phyloP scores from a whole-genome alignment of 1,140 invertebrate genomes.

The Mycetomoellerius zeteki region DNA sequence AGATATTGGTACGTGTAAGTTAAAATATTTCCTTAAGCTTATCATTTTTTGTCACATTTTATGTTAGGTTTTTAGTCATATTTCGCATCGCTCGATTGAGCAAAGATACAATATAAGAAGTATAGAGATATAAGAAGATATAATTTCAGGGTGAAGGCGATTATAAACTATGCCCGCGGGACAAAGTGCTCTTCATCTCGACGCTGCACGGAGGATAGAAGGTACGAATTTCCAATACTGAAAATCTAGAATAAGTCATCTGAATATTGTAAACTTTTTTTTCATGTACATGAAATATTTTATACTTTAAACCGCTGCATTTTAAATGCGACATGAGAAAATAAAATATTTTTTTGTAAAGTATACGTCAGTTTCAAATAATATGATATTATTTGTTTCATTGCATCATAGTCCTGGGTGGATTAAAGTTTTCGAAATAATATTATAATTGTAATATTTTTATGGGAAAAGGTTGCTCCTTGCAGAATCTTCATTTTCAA shows the following conservation, averaged over 20 bases:
- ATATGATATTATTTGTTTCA: slow-evolving; percentile 77
- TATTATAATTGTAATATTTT: not conserved
- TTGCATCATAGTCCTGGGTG: not conserved
- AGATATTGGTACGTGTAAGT: not conserved
- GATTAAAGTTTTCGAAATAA: not conserved
- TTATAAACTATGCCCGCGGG: slow-evolving; percentile 88
- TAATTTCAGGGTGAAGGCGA: slow-evolving; percentile 88
- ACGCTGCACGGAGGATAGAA: slow-evolving; percentile 91
- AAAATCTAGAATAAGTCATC: slow-evolving; percentile 4
- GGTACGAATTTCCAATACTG: not conserved
- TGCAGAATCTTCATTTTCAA: not conserved
- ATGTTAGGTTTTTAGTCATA: not conserved
- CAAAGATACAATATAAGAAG: slow-evolving; percentile 20
- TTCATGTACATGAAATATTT: slow-evolving; percentile 17
- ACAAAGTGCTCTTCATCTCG: slow-evolving; percentile 91
- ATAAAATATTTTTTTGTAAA: slow-evolving; percentile 77
- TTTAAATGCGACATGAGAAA: slow-evolving; percentile 42
- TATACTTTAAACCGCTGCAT: not conserved
- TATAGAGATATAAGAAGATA: slow-evolving; percentile 23
- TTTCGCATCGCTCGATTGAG: slow-evolving; percentile 16
- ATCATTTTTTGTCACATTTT: not conserved
- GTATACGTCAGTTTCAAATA: slow-evolving; percentile 80
- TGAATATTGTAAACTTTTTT: slow-evolving; percentile 15
- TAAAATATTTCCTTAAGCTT: slow-evolving; percentile 11
- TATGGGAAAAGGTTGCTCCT: not conserved